phyloP scores from a whole-genome alignment of 2,113 vertebrate genomes.

The Camelus bactrianus region DNA sequence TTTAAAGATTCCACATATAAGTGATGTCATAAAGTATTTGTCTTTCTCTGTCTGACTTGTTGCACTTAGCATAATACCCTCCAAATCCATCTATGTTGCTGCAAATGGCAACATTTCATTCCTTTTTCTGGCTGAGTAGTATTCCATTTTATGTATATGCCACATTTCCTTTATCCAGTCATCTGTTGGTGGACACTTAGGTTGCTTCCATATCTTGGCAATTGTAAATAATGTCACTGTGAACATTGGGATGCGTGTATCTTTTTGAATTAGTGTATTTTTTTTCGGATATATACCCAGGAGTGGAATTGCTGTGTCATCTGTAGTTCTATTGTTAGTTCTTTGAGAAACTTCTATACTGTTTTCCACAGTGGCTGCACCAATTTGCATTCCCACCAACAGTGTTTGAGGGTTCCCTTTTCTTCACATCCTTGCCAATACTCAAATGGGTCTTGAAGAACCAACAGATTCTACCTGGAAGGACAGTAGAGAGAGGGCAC shows the following conservation, averaged over 20 bases:
- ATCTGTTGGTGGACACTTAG: background rate
- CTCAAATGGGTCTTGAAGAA: background rate
- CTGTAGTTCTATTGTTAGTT: background rate
- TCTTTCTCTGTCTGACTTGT: background rate
- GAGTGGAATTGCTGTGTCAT: background rate
- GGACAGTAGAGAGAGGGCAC: background rate
- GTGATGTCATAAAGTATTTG: background rate
- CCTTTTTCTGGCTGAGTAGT: background rate
- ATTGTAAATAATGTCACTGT: background rate
- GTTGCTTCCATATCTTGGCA: background rate
- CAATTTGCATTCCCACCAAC: background rate
- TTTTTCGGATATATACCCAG: background rate
- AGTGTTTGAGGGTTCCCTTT: background rate
- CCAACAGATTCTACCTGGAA: background rate
- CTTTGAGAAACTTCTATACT: background rate
- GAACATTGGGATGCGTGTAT: background rate
- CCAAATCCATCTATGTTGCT: background rate
- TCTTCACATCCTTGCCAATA: background rate
- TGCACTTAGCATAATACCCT: background rate
- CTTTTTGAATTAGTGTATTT: background rate
- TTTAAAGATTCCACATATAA: background rate
- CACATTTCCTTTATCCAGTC: background rate
- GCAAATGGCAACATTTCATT: background rate
- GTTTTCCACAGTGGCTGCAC: background rate
- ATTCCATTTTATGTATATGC: background rate